phyloP scores from a whole-genome alignment of 2,113 vertebrate species.

The Diphyllodes magnificus region DNA sequence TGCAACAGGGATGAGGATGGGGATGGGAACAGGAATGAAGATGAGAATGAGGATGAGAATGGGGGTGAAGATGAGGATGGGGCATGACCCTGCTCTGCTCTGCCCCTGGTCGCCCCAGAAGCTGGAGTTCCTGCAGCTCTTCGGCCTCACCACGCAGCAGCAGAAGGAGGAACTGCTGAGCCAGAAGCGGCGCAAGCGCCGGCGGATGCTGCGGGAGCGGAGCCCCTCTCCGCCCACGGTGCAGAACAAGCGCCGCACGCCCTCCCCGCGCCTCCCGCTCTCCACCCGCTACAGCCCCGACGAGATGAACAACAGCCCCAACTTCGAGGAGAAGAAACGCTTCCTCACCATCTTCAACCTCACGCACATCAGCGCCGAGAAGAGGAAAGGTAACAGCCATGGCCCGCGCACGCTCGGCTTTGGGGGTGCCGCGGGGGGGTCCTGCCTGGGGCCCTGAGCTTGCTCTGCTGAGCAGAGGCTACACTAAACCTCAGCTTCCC shows the following conservation, averaged over 20 bases:
- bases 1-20: neutral
- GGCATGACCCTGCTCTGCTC: slow-evolving; percentile 1
- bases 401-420: fast-evolving
- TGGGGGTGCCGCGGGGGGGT: fast-evolving
- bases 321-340: slow-evolving; percentile 94
- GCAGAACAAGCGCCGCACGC: slow-evolving; percentile 84
- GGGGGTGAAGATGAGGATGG: neutral
- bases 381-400: slow-evolving; percentile 82
- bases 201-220: slow-evolving; percentile 90
- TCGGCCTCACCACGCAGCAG: slow-evolving; percentile 88
- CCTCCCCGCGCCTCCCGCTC: slow-evolving; percentile 74
- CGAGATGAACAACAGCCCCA: slow-evolving; percentile 92
- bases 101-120: slow-evolving; percentile 75
- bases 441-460: neutral
- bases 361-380: slow-evolving; percentile 88
- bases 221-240: slow-evolving; percentile 85
- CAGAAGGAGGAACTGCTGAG: slow-evolving; percentile 87
- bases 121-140: slow-evolving; percentile 89
- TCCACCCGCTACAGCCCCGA: slow-evolving; percentile 93
- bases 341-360: slow-evolving; percentile 96
- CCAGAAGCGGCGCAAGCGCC: slow-evolving; percentile 90
- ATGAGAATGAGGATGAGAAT: neutral
- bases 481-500: slow-evolving; percentile 63
- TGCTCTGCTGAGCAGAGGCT: neutral
- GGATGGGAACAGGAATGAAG: neutral